These are phyloP conservation scores for Pseudochromis fuscus DNA, from an alignment of 2,797 vertebrate species.

Conservation along the genomic window DNA sequence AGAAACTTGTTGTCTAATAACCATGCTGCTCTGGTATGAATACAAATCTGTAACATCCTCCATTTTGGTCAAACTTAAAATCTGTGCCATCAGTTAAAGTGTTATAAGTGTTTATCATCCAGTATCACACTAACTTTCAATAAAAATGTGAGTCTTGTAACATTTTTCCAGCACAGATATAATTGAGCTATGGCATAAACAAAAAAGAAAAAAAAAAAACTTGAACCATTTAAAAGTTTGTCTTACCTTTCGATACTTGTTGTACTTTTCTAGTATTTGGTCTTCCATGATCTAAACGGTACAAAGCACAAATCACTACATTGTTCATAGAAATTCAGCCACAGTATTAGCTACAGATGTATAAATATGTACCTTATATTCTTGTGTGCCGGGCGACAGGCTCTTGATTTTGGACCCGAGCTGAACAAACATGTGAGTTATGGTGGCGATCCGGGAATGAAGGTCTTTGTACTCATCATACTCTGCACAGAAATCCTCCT, in stretches of 20 bases:
- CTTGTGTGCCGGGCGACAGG: constrained; percentile 84
- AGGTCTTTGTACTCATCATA: constrained; percentile 87
- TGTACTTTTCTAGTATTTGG: constrained; percentile 90
- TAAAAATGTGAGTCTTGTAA: too few relatives aligned
- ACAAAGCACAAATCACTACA: constrained; percentile 30
- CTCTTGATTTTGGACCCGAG: constrained; percentile 88
- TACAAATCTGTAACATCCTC: too few relatives aligned
- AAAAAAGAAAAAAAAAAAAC: too few relatives aligned
- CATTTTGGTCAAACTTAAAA: too few relatives aligned
- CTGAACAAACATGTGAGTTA: constrained; percentile 87
- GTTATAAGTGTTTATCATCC: too few relatives aligned
- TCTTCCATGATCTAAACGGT: constrained; percentile 87
- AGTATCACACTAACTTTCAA: too few relatives aligned
- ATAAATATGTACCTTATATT: constrained; percentile 84
- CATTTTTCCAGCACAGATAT: too few relatives aligned
- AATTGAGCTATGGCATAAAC: too few relatives aligned
- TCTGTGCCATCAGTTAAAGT: too few relatives aligned
- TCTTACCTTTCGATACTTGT: constrained; percentile 89
- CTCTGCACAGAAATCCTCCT: constrained; percentile 89
- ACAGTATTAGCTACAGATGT: neutral
- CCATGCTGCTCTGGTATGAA: too few relatives aligned
- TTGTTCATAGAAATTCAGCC: neutral
- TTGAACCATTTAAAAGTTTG: too few relatives aligned
- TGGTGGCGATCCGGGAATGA: constrained; percentile 84
- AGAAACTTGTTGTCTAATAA: too few relatives aligned